Evolutionary conservation across 2,888 invertebrate genomes (phyloP).

Genomic region (Agapostemon virescens): DNA sequence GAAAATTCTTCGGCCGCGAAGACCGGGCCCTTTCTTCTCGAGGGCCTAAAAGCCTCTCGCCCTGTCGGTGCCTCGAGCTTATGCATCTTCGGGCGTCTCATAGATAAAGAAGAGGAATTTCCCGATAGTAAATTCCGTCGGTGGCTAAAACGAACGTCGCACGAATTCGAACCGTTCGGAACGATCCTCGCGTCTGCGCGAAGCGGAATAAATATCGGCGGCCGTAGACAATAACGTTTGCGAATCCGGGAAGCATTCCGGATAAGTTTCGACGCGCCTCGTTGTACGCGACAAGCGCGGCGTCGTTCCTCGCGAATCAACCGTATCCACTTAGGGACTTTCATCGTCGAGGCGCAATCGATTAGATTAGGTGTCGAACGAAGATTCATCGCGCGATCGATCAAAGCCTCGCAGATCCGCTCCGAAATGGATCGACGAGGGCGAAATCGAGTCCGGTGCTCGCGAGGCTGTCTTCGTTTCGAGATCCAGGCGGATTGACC

Average conservation of each 20-base stretch:
- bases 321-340: constrained; percentile 15
- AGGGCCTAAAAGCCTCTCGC: neutral
- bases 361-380: constrained; percentile 7
- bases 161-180: too few relatives aligned
- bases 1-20: neutral
- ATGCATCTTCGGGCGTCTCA: neutral
- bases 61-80: neutral
- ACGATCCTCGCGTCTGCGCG: too few relatives aligned
- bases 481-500: too few relatives aligned
- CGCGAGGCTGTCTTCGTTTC: too few relatives aligned
- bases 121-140: neutral
- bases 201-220: neutral
- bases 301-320: constrained; percentile 1
- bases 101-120: neutral
- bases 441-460: too few relatives aligned
- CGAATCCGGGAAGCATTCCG: neutral
- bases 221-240: neutral
- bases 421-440: too few relatives aligned
- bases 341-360: neutral
- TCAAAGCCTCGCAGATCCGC: constrained; percentile 25
- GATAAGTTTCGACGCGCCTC: neutral
- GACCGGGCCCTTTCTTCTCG: too few relatives aligned
- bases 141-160: too few relatives aligned
- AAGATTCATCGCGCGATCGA: constrained; percentile 14
- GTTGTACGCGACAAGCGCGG: neutral